Evolutionary conservation across 2,113 vertebrate genomes (phyloP).

Genomic region (Pygoscelis antarcticus): DNA sequence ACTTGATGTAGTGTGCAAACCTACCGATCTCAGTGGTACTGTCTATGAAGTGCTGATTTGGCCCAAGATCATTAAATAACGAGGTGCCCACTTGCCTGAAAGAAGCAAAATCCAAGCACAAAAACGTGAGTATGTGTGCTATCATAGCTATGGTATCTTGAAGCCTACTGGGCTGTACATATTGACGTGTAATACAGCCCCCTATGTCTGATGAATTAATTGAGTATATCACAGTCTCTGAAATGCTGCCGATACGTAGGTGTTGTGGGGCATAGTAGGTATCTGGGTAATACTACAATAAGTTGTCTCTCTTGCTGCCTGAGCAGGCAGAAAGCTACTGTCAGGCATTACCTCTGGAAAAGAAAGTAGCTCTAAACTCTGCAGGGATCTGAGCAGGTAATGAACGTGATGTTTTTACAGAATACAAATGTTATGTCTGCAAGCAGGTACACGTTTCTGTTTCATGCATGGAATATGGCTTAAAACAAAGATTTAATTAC

Average conservation of each 20-base stretch:
- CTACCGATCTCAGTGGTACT: not conserved
- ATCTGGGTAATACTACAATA: not conserved
- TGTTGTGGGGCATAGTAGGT: not conserved
- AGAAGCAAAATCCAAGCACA: not conserved
- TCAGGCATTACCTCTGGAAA: not conserved
- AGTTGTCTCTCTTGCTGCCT: not conserved
- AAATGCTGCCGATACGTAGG: not conserved
- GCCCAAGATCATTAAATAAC: not conserved
- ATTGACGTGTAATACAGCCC: not conserved
- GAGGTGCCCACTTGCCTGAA: not conserved
- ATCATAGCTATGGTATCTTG: not conserved
- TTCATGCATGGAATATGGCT: not conserved
- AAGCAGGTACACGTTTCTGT: not conserved
- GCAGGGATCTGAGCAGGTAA: not conserved
- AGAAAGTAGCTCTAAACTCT: not conserved
- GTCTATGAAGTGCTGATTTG: not conserved
- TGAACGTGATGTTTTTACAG: not conserved
- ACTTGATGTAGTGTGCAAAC: not conserved
- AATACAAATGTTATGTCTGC: not conserved
- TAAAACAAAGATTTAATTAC: not conserved
- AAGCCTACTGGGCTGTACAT: not conserved
- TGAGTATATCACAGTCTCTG: not conserved
- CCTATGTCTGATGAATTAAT: not conserved
- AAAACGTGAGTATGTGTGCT: rapidly evolving
- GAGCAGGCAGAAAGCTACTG: not conserved